These are phyloP conservation scores for Machimus rusticus DNA, from an alignment of 2,888 invertebrate species.

Conservation along the genomic window DNA sequence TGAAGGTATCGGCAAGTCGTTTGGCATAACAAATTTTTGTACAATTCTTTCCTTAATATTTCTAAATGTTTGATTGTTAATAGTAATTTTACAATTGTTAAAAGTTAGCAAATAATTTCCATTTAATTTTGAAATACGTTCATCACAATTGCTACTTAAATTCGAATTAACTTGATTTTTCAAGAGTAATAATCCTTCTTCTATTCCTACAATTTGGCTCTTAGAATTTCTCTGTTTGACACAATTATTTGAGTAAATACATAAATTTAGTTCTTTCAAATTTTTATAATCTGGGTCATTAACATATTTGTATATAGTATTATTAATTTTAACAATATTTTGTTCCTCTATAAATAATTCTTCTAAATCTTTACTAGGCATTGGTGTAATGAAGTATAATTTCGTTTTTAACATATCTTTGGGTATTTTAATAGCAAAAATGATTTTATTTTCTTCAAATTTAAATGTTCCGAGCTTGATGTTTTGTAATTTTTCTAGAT, in stretches of 20 bases:
- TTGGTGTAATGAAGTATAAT: neutral
- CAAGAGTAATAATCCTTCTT: neutral
- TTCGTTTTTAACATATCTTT: conserved; percentile 11
- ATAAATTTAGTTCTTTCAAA: neutral
- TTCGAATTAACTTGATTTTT: neutral
- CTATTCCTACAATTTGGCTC: neutral
- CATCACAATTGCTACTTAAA: neutral
- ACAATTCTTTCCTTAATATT: neutral
- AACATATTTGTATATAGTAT: neutral
- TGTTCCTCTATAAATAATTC: neutral
- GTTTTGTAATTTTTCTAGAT: conserved; percentile 29
- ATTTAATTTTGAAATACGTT: neutral
- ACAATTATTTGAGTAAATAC: neutral
- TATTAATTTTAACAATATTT: neutral
- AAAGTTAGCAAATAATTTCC: conserved; percentile 3
- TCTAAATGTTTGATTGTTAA: neutral
- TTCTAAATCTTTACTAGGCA: neutral
- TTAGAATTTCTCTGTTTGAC: neutral
- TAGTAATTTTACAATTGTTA: neutral
- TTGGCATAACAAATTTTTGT: conserved; percentile 15
- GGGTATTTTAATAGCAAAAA: conserved; percentile 37
- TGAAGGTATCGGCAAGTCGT: neutral
- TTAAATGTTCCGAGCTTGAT: conserved; percentile 38
- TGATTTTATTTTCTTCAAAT: conserved; percentile 37
- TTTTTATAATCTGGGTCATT: neutral